Base-by-base conservation (phyloP, 2,113 vertebrate genomes). In the Romanogobio albipinnatus region DNA sequence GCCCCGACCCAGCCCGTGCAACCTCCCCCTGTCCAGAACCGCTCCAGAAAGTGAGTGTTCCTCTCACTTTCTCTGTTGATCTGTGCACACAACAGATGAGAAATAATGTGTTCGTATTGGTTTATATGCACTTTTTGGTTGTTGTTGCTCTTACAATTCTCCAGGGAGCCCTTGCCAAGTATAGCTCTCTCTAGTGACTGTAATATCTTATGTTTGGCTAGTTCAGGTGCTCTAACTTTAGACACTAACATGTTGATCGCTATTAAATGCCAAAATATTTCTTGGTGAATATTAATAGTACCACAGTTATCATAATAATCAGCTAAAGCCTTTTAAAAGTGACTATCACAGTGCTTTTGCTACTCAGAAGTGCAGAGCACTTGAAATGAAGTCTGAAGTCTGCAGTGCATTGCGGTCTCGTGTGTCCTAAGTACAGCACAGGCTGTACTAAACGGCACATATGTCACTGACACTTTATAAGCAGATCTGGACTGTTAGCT, bases 1-100 rank as follows among this genome's bases (percentile, higher is more conserved):
- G 94, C 95, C 26, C 92, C 96, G 0, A 94, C 95, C 82, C 95
- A 95, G 86, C 94, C 94, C 39, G 95, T 94, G 45, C 95, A 94
- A 29, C 93, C 93, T 89, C 90, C 93, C 83, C 36, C 88, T 3
- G 90, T 94, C 26, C 95, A 95, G 90, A 95, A 87, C 90, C 91
- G 96, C 56, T 91, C 92, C 81, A 93, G 96, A 87, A 96, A 96
- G 96, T 97, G 89, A 96, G 96, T 92, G 73, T 45, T 45, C 36
- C 39, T 59, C 81, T 59, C 29, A 59, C 39, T 61, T 71, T 61
- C 2, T 76, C 10, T 17, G 33, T 4, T 59, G 5, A 80, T 61
- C n/a, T 24, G 11, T 79, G 39, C 36, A 79, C 39, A 19, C 77
- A 58, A 58, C 5, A n/a, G 17, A 76, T 58, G 9, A 70, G 19